Base-by-base conservation (phyloP, 2,888 invertebrate genomes). In the Ctena decussata region DNA sequence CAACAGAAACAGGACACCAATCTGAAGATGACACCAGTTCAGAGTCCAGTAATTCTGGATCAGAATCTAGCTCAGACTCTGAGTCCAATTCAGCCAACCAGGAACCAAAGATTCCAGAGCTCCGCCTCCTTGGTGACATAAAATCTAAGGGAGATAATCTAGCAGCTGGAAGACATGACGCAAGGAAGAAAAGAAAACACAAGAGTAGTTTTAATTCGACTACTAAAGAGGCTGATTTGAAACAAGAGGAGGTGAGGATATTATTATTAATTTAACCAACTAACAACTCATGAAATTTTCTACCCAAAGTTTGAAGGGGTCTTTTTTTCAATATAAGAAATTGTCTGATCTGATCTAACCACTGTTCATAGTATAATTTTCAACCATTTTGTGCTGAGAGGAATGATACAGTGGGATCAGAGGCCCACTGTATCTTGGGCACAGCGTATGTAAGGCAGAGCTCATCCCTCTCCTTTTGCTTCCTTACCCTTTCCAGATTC, bases 101-200 rank as follows among this genome's bases (percentile, higher is more conserved):
- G 70, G 80, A 79, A n/a, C 41, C 76, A 53, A 89, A 81, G 30
- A 72, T 49, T 70, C 77, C 71, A 35, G 80, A 80, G 65, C 80
- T 93, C 6, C 87, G 91, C 70, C 78, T 93, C 35, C 89, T 93
- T 8, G 93, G 92, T 6, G 89, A 90, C 44, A 93, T 93, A n/a
- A 91, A 78, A 75, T 89, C 91, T 12, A 84, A 80, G 74, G 86
- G 83, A 60, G 78, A 86, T 71, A 65, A 84, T 21, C 21, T 35
- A 35, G 71, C 32, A 44, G 35, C 60, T 18, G 69, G 30, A 44
- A 35, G 12, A 15, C 49, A 78, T 60, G 84, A 75, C 81, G 76
- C 78, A 60, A 82, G 69, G 94, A 96, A 91, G 93, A 96, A 89
- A 91, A 94, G 84, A 72, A 92, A 91, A 76, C 90, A 89, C 78